A percentile compares a stretch with the other conserved stretches of the same genome.
phyloP scores from a whole-genome alignment of 2,797 vertebrate genomes.

The Phalanger gymnotis region DNA sequence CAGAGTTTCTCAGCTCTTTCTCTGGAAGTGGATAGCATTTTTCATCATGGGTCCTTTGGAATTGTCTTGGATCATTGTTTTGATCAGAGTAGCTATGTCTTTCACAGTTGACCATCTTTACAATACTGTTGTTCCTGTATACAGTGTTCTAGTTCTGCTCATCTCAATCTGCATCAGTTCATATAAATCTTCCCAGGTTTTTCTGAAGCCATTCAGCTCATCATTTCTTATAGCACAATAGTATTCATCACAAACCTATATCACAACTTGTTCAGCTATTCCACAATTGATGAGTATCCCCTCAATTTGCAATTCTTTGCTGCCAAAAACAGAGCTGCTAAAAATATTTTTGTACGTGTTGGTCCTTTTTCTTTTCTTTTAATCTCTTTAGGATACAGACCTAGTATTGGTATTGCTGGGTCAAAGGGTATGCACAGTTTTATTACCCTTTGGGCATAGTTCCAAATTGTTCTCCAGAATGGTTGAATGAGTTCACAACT shows the following conservation, averaged over 20 bases:
- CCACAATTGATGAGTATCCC: background rate
- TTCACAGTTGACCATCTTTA: background rate
- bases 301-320: background rate
- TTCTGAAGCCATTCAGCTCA: background rate
- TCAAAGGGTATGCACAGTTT: background rate
- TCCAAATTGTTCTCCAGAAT: background rate
- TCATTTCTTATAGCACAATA: background rate
- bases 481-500: background rate
- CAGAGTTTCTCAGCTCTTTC: background rate
- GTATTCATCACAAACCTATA: background rate
- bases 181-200: background rate
- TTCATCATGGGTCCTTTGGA: background rate
- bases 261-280: background rate
- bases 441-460: background rate
- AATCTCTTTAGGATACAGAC: background rate
- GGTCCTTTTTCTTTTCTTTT: background rate
- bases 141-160: background rate
- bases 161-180: background rate
- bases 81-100: background rate
- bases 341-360: background rate
- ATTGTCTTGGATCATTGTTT: background rate
- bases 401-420: background rate
- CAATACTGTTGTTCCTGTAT: background rate
- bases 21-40: background rate
- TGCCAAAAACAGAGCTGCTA: background rate